Base-by-base conservation (phyloP, 2,888 invertebrate genomes). In the Anaspis maculata region DNA sequence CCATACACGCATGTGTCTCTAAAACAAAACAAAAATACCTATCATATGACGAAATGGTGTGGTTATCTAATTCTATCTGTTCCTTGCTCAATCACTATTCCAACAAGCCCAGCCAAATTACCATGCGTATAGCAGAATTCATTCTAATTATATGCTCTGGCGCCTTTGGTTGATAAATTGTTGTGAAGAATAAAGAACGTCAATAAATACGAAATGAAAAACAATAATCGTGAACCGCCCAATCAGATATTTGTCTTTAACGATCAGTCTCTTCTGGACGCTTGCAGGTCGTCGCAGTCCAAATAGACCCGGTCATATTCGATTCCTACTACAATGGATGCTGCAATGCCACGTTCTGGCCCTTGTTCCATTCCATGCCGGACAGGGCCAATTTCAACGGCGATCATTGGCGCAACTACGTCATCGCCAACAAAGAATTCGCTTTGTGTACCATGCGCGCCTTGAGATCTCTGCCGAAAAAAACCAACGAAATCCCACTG, bases 291-390 rank as follows among this genome's bases (percentile, higher is more conserved):
- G 80, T 89, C 1, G 78, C 87, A 0, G 88, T 90, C 9, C 77
- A 77, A 49, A 76, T 87, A 7, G 81, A 88, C 38, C 74, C 83
- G 1, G 72, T 70, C 32, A 70, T 83, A 34, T 89, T 90, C 57
- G 83, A 90, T 54, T 79, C 81, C 37, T 91, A 89, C 63, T 91
- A 91, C 72, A 90, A 91, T 68, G 90, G 90, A 6, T 89, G 88
- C 62, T 90, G 90, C 59, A 90, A 90, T 56, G 88, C 83, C 11
- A 90, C 87, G 1, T 88, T 90, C 61, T 91, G 91, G 91, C 91
- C 91, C 0, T 68, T 90, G 9, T 90, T 90, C 59, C 90, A 90
- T 62, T 90, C 90, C 10, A 90, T 90, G 90, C 89, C 90, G 0
- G 89, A 89, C 50, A 69, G 88, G 33, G 87, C 89, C 3, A 79